These are phyloP conservation scores for Chanos chanos DNA, from an alignment of 2,797 vertebrate genomes.

Conservation along the genomic window DNA sequence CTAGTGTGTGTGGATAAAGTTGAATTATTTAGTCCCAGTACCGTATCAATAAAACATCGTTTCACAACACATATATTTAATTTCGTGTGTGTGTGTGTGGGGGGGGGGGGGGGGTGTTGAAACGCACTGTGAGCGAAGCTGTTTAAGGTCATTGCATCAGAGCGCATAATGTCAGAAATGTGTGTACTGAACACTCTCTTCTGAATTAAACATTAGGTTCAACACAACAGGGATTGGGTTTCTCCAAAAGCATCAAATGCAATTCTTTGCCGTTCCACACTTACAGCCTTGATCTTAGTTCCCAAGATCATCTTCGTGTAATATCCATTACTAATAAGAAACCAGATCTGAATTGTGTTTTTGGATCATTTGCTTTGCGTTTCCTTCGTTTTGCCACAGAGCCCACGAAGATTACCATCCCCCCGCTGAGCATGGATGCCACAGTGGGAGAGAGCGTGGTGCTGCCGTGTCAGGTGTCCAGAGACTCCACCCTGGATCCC, in stretches of 20 bases:
- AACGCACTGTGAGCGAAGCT: conserved; percentile 48
- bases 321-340: too few relatives aligned
- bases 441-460: conserved; percentile 85
- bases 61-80: not conserved
- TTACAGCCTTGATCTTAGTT: too few relatives aligned
- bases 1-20: conserved; percentile 48
- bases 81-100: not conserved
- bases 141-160: conserved; percentile 58
- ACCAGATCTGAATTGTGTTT: not conserved
- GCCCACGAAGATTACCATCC: conserved; percentile 73
- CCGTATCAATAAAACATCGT: conserved; percentile 21
- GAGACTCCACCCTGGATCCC: conserved; percentile 74
- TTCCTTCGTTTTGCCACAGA: conserved; percentile 60
- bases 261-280: too few relatives aligned
- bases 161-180: conserved; percentile 9
- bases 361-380: not conserved
- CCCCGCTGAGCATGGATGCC: conserved; percentile 78
- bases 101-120: too few relatives aligned
- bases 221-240: too few relatives aligned
- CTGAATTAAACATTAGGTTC: too few relatives aligned
- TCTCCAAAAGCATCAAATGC: too few relatives aligned
- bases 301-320: too few relatives aligned
- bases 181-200: not conserved
- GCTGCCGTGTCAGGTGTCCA: conserved; percentile 80
- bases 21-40: conserved; percentile 56